Evolutionary conservation across 2,113 vertebrate species (phyloP).

Genomic region (Boleophthalmus pectinirostris): DNA sequence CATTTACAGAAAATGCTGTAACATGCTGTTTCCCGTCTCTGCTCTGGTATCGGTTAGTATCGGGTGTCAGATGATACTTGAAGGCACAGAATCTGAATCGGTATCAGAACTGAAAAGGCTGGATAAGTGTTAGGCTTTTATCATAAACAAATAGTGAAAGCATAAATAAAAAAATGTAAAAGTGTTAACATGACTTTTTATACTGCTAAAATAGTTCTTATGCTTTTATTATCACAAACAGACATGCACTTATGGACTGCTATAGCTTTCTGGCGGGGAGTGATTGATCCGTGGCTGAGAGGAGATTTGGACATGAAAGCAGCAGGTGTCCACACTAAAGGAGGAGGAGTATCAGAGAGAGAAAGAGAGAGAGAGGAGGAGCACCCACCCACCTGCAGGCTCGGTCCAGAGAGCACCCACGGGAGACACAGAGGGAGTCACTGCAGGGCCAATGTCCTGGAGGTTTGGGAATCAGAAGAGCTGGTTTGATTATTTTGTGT

Average conservation of each 20-base stretch:
- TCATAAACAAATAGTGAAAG: too few species aligned
- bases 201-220: not conserved
- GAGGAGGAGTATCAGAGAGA: conserved; percentile 64
- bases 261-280: conserved; percentile 66
- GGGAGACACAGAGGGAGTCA: conserved; percentile 51
- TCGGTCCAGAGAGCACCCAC: conserved; percentile 54
- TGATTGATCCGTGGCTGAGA: conserved; percentile 68
- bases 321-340: conserved; percentile 69
- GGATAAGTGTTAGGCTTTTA: too few species aligned
- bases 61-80: too few species aligned
- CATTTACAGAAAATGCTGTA: too few species aligned
- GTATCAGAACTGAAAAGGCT: too few species aligned
- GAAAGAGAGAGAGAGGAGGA: conserved; percentile 55
- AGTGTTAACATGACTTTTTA: too few species aligned
- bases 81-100: too few species aligned
- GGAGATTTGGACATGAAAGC: conserved; percentile 69
- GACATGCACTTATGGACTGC: conserved; percentile 53
- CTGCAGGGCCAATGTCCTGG: conserved; percentile 24
- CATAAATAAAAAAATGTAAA: too few species aligned
- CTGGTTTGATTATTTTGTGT: conserved; percentile 8
- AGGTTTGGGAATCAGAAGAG: conserved; percentile 46
- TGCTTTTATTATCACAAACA: conserved; percentile 8
- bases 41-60: too few species aligned
- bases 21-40: too few species aligned
- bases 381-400: conserved; percentile 64